These are phyloP conservation scores for Perca flavescens DNA, from an alignment of 2,113 vertebrate genomes.

Conservation along the genomic window DNA sequence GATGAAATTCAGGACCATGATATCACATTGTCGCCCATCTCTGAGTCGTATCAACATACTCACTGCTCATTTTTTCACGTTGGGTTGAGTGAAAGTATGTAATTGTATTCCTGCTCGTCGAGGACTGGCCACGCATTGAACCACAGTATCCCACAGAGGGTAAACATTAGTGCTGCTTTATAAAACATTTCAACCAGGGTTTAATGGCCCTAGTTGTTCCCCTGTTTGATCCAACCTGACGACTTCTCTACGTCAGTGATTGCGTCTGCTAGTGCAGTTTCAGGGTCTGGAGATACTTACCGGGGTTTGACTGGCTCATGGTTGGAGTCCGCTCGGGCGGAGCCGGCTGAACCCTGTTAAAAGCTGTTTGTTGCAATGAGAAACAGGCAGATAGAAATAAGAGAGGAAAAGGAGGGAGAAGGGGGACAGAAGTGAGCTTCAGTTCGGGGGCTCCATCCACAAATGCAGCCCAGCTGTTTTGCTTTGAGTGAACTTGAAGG, in stretches of 20 bases:
- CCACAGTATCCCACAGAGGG: slow-evolving; percentile 33
- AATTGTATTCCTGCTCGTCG: slow-evolving; percentile 1
- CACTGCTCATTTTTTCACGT: slow-evolving; percentile 1
- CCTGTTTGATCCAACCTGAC: slow-evolving; percentile 53
- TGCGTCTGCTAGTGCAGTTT: slow-evolving; percentile 32
- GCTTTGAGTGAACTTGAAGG: slow-evolving; percentile 41
- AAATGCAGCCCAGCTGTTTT: slow-evolving; percentile 72
- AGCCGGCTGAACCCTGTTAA: slow-evolving; percentile 82
- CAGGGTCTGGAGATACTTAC: slow-evolving; percentile 79
- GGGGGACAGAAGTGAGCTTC: slow-evolving; percentile 22
- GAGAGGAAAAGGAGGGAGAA: background rate
- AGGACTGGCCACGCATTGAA: slow-evolving; percentile 29
- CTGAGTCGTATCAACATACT: background rate
- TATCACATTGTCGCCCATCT: slow-evolving; percentile 20
- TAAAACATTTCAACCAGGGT: slow-evolving; percentile 38
- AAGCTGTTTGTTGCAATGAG: slow-evolving; percentile 75
- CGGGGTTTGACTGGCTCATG: slow-evolving; percentile 78
- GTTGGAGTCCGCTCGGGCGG: slow-evolving; percentile 76
- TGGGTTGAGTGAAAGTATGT: slow-evolving; percentile 14
- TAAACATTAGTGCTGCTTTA: slow-evolving; percentile 62
- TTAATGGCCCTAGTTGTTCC: slow-evolving; percentile 24
- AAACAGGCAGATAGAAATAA: slow-evolving; percentile 65
- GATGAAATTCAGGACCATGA: slow-evolving; percentile 30
- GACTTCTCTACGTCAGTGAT: slow-evolving; percentile 7
- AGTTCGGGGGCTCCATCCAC: slow-evolving; percentile 48